These are phyloP conservation scores for Steinernema scapterisci DNA, from an alignment of 2,888 invertebrate genomes.

Conservation along the genomic window DNA sequence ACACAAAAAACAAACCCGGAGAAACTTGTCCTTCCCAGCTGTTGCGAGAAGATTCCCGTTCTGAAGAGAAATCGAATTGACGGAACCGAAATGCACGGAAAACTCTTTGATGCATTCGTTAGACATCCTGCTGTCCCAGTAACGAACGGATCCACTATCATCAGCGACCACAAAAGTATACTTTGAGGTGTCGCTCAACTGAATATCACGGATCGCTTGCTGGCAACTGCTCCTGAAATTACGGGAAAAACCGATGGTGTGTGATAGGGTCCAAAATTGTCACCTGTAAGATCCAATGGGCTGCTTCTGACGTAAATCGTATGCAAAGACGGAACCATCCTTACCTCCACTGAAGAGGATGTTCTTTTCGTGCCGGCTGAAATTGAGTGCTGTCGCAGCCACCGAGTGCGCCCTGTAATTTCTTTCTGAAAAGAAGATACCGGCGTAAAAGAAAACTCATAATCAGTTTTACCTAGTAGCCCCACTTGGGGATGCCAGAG, in stretches of 20 bases:
- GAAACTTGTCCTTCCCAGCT: conserved; percentile 18
- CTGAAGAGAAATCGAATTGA: conserved; percentile 13
- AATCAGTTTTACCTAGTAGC: not conserved
- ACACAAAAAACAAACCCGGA: not conserved
- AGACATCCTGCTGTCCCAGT: not conserved
- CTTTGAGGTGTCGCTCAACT: not conserved
- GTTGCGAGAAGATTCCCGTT: not conserved
- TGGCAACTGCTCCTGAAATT: not conserved
- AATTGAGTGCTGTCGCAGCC: not conserved
- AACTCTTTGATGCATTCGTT: not conserved
- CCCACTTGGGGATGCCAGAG: not conserved
- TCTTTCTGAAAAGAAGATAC: not conserved
- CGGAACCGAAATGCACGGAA: not conserved
- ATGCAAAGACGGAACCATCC: not conserved
- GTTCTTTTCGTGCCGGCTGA: not conserved
- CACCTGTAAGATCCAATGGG: not conserved
- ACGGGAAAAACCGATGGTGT: not conserved
- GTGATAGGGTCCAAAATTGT: not conserved
- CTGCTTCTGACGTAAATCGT: not conserved
- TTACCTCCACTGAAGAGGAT: not conserved
- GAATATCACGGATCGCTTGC: not conserved
- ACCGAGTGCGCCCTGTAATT: not conserved
- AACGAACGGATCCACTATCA: conserved; percentile 22
- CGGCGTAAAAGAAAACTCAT: no score
- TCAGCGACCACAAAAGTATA: not conserved